phyloP scores from a whole-genome alignment of 2,113 vertebrate species.

The Myotis lucifugus region DNA sequence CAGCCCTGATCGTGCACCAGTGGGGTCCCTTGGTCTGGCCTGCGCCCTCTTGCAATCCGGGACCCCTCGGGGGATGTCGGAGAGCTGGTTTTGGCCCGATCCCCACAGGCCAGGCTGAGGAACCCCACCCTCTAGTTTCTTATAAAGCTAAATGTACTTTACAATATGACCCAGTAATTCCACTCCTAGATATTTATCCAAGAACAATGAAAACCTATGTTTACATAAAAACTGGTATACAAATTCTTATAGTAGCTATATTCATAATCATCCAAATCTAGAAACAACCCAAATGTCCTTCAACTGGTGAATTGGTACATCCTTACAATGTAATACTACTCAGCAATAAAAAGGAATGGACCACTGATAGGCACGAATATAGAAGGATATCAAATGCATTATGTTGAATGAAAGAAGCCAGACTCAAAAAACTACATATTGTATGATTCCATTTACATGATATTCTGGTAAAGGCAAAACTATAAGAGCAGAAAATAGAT shows the following conservation, averaged over 20 bases:
- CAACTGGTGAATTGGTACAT: not conserved
- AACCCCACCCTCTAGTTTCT: not conserved
- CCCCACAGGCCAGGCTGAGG: no score
- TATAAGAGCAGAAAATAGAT: not conserved
- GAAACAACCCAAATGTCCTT: not conserved
- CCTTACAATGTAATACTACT: not conserved
- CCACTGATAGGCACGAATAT: not conserved
- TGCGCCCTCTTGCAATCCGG: no score
- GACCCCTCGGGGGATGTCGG: no score
- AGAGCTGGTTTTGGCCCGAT: no score
- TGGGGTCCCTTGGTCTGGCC: no score
- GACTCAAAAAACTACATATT: not conserved
- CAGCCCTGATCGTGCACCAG: no score
- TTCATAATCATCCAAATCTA: not conserved
- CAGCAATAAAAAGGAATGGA: not conserved
- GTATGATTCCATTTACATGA: not conserved
- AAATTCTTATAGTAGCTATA: not conserved
- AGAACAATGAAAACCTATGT: constrained; percentile 10
- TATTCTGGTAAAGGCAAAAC: not conserved
- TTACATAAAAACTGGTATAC: not conserved
- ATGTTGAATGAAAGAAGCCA: not conserved
- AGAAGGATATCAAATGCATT: not conserved
- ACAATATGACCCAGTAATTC: not conserved
- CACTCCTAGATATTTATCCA: not conserved
- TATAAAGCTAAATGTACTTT: constrained; percentile 27